A percentile compares a stretch with the other conserved stretches of the same genome.
Evolutionary conservation across 2,888 invertebrate genomes (phyloP).

Genomic region (Calliopum simillimum): DNA sequence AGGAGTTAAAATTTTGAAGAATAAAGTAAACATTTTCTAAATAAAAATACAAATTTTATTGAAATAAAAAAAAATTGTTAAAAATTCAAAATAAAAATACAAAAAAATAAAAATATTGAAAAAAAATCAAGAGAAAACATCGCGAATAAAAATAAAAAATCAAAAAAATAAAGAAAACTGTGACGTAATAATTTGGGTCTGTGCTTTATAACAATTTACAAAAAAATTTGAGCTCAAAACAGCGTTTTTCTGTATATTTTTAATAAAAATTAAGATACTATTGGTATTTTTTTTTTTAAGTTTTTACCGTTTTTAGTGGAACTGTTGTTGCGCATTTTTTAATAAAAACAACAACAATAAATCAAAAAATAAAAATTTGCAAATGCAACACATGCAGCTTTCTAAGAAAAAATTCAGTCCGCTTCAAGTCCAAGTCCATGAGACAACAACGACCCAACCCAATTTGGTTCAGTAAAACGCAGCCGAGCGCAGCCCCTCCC

Average conservation of each 20-base stretch:
- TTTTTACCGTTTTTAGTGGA: neutral
- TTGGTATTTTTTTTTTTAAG: too few relatives aligned
- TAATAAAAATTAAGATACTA: too few relatives aligned
- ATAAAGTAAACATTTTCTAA: conserved; percentile 1
- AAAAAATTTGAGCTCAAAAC: too few relatives aligned
- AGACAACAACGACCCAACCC: neutral
- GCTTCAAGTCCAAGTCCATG: neutral
- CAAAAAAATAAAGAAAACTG: neutral
- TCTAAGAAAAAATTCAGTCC: neutral
- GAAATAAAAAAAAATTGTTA: conserved; percentile 4
- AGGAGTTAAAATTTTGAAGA: conserved; percentile 11
- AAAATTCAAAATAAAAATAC: conserved; percentile 11
- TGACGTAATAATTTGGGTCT: conserved; percentile 17
- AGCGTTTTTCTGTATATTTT: too few relatives aligned
- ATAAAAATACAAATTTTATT: conserved; percentile 2
- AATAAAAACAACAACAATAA: conserved; percentile 5
- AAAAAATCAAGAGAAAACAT: neutral
- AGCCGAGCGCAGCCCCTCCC: neutral
- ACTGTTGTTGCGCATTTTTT: conserved; percentile 1
- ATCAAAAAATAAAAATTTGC: neutral
- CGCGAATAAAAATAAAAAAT: neutral
- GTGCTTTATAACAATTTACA: neutral
- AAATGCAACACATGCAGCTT: conserved; percentile 9
- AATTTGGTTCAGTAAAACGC: neutral
- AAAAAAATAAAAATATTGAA: conserved; percentile 13